A percentile compares a stretch with the other conserved stretches of the same genome.
These are phyloP conservation scores for Formica aserva DNA, from an alignment of 2,888 invertebrate species.

Conservation along the genomic window DNA sequence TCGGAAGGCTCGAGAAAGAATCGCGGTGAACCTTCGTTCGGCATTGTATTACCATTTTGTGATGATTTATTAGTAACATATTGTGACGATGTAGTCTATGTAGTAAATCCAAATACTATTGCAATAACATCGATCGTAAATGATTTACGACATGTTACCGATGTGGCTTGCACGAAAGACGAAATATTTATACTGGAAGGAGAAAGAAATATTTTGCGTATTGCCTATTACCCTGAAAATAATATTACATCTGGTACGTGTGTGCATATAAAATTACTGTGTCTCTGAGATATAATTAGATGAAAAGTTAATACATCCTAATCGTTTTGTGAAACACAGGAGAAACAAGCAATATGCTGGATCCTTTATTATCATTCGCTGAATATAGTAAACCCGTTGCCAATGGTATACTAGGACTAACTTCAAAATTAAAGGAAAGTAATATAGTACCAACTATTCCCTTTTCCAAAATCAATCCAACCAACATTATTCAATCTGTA, in stretches of 20 bases:
- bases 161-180: constrained; percentile 89
- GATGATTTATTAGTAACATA: constrained; percentile 92
- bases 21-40: constrained; percentile 88
- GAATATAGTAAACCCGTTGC: constrained; percentile 83
- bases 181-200: constrained; percentile 95
- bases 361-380: constrained; percentile 77
- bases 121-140: constrained; percentile 81
- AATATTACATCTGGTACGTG: constrained; percentile 74
- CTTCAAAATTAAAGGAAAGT: constrained; percentile 84
- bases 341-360: constrained; percentile 63
- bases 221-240: constrained; percentile 91
- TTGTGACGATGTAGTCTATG: constrained; percentile 90
- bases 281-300: constrained; percentile 20
- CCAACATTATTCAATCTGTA: constrained; percentile 81
- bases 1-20: constrained; percentile 84
- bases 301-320: background rate
- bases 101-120: constrained; percentile 90
- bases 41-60: constrained; percentile 89
- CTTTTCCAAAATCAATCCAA: constrained; percentile 82
- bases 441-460: constrained; percentile 83
- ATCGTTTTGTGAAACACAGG: constrained; percentile 21
- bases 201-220: constrained; percentile 91
- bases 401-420: constrained; percentile 82
- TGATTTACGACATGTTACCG: constrained; percentile 81
- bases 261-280: constrained; percentile 6